Evolutionary conservation across 2,888 invertebrate genomes (phyloP).

Genomic region (Cepaea hortensis): DNA sequence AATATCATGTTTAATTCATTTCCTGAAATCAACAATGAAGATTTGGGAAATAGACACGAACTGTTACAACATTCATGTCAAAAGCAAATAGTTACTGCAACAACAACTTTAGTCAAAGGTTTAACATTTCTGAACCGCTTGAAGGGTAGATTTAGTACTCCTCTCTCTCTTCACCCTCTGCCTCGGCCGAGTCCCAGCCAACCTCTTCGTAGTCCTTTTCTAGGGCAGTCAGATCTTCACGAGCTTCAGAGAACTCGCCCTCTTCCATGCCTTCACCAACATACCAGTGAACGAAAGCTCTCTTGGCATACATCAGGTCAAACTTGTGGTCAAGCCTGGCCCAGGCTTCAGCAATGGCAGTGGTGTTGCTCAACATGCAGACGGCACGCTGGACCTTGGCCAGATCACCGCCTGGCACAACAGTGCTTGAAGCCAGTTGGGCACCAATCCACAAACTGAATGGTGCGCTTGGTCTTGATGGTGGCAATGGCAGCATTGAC

Average conservation of each 20-base stretch:
- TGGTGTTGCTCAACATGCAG: not conserved
- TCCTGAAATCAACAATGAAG: constrained; percentile 2
- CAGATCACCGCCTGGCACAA: not conserved
- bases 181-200: not conserved
- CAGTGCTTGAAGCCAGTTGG: constrained; percentile 68
- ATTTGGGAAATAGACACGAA: not conserved
- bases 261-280: constrained; percentile 9
- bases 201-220: constrained; percentile 16
- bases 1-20: not conserved
- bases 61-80: not conserved
- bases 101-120: not conserved
- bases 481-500: constrained; percentile 72
- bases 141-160: not conserved
- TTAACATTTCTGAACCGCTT: not conserved
- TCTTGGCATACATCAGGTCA: constrained; percentile 1
- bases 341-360: not conserved
- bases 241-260: constrained; percentile 6
- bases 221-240: not conserved
- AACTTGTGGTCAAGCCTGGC: not conserved
- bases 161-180: constrained; percentile 1
- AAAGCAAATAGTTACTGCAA: not conserved
- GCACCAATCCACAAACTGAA: constrained; percentile 71
- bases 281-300: constrained; percentile 3
- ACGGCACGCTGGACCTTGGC: constrained; percentile 1
- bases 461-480: constrained; percentile 71